Base-by-base conservation (phyloP, 2,888 invertebrate genomes). In the Boloria euphrosyne region DNA sequence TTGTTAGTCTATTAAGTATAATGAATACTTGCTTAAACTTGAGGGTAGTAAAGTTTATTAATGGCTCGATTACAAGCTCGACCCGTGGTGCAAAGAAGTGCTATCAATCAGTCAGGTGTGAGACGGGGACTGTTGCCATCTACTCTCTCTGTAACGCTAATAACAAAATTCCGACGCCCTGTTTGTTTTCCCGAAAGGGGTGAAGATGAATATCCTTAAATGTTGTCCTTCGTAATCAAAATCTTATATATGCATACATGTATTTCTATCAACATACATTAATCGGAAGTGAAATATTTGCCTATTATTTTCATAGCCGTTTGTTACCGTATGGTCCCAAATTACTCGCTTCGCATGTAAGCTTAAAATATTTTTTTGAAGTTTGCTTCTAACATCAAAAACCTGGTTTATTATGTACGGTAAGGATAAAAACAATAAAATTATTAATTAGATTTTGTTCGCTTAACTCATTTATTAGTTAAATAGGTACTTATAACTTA, bases 41-140 rank as follows among this genome's bases (percentile, higher is more conserved):
- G 82, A 85, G 88, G 87, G 92, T 87, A 88, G 89, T 91, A 91
- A 91, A 91, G 84, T 92, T 92, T 92, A 92, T 92, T 91, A 92
- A 92, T 92, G 91, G 89, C 90, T 89, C 92, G 92, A 92, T 92
- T 92, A 92, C 91, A 90, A 89, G 89, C 91, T 90, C 90, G 90
- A 89, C 90, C 91, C 91, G 88, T 89, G 89, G 90, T 87, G 86
- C 89, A 92, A 92, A 92, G 92, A 91, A 92, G 89, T 86, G 89
- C 91, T 90, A 92, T 92, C 91, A 91, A 91, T 92, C 92, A 90
- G 91, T 89, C 89, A 90, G 90, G 91, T 90, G 88, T 84, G 90
- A 88, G 87, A 88, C 89, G 87, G 85, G 78, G 83, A 79, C 81
- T 81, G 84, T 46, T 22, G 13, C 44, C 78, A 84, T 82, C 84